phyloP scores from a whole-genome alignment of 2,797 vertebrate genomes.

The Bradypodion ventrale region DNA sequence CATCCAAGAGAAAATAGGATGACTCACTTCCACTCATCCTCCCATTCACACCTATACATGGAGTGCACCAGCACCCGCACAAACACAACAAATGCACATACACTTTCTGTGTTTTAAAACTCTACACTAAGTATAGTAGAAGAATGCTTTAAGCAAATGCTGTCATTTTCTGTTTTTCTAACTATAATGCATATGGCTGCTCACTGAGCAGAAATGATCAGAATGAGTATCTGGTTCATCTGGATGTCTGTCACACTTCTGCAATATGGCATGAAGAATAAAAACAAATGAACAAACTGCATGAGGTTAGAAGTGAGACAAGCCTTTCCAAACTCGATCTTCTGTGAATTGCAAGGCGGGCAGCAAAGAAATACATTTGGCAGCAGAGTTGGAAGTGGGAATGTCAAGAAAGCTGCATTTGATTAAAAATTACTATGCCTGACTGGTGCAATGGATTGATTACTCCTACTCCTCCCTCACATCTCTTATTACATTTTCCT shows the following conservation, averaged over 20 bases:
- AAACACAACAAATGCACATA: not conserved
- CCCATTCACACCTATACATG: too few relatives aligned
- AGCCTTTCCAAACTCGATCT: conserved; percentile 42
- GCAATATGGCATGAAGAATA: not conserved
- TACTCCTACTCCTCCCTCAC: not conserved
- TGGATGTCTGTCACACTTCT: conserved; percentile 7
- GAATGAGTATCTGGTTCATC: conserved; percentile 33
- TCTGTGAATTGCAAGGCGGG: conserved; percentile 31
- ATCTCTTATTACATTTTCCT: not conserved
- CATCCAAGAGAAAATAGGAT: too few relatives aligned
- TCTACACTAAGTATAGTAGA: not conserved
- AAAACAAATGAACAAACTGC: conserved; percentile 24
- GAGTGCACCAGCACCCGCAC: too few relatives aligned
- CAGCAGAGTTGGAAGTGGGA: conserved; percentile 17
- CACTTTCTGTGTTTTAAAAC: not conserved
- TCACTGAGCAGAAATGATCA: conserved; percentile 45
- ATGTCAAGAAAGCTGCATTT: conserved; percentile 41
- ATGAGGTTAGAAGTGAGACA: conserved; percentile 46
- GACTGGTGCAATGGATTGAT: conserved; percentile 42
- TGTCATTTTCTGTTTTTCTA: conserved; percentile 4
- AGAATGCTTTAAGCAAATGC: not conserved
- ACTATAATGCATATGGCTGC: conserved; percentile 16
- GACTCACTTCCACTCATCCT: too few relatives aligned
- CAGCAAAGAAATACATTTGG: conserved; percentile 24
- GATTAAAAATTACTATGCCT: conserved; percentile 61